phyloP scores from a whole-genome alignment of 2,888 invertebrate genomes.

The Siphlonurus alternatus region DNA sequence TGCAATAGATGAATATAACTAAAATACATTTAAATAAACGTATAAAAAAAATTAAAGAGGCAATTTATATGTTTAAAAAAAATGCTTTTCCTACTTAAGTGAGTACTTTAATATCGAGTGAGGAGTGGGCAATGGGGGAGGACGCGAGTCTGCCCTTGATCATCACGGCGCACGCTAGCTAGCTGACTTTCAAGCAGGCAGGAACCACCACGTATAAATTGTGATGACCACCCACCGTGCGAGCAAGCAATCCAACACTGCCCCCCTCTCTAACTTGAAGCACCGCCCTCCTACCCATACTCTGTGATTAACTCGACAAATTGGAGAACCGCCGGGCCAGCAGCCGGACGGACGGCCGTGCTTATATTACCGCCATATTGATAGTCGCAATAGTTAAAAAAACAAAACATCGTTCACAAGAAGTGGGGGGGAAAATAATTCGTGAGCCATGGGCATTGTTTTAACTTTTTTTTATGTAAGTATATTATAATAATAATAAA shows the following conservation, averaged over 20 bases:
- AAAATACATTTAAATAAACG: neutral
- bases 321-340: neutral
- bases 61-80: too few species aligned
- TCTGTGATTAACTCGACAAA: neutral
- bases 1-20: neutral
- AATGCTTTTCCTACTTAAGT: too few species aligned
- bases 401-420: neutral
- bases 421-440: neutral
- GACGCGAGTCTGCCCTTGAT: neutral
- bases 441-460: neutral
- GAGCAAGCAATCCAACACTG: neutral
- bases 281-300: neutral
- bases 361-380: neutral
- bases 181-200: too few species aligned
- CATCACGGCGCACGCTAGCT: neutral
- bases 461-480: neutral
- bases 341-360: neutral
- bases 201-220: neutral
- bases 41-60: neutral
- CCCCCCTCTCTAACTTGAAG: neutral
- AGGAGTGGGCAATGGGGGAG: neutral
- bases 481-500: neutral
- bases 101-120: too few species aligned
- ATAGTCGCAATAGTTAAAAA: neutral
- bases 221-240: constrained; percentile 1